Base-by-base conservation (phyloP, 2,888 invertebrate species). In the Netelia fuscicornis region DNA sequence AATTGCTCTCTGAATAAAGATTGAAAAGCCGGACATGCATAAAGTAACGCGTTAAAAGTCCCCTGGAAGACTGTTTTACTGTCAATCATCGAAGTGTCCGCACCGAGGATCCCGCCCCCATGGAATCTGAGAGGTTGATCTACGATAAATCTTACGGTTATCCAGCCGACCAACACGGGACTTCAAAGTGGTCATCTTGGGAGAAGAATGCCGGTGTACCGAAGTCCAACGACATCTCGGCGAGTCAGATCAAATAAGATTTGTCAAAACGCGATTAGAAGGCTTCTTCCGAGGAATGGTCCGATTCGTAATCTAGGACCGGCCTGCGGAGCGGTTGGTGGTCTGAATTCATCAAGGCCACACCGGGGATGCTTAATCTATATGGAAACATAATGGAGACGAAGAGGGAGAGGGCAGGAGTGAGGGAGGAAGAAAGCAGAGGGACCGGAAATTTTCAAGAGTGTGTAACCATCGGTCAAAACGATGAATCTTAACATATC, bases 401-500 rank as follows among this genome's bases (percentile, higher is more conserved):
- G 52, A 82, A 54, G 8, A 56, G 44, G 60, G 13, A 77, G 62
- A 64, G 44, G 65, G 44, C 75, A 25, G 71, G 10, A 60, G 62
- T 42, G 76, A 80, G 25, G 70, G 75, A 58, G 11, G 65, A 64
- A 42, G 76, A 78, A 25, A 68, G 75, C 52, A 64, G 58, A 76
- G 76, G 72, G 67, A 30, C 56, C 62, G 64, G 64, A 64, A 68
- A 84, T 84, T 54, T 71, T 20, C 65, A 72, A 64, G 58, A 70
- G 58, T 70, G 79, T 75, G 79, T 58, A 77, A 72, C 58, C 77
- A 70, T 70, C 48, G 78, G 54, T 81, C 62, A 60, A 87, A 86
- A 79, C 81, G 77, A 89, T 88, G 89, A 92, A 92, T 92, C 89
- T 78, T 78, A 79, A 91, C 90, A 92, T 92, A 92, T 92, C 91